phyloP scores from a whole-genome alignment of 2,797 vertebrate genomes.

The Oryzias sinensis region DNA sequence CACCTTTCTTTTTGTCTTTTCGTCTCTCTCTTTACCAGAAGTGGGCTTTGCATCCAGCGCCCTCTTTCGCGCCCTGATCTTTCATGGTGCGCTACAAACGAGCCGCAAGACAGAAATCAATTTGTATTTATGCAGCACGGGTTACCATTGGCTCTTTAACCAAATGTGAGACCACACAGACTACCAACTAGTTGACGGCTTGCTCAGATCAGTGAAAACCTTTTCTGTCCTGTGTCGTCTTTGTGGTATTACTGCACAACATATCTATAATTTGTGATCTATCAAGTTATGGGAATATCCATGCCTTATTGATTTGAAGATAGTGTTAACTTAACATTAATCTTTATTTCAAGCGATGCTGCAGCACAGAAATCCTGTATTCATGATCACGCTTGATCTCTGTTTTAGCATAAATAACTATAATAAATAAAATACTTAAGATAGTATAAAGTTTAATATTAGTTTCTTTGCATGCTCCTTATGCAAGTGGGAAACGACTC shows the following conservation, averaged over 20 bases:
- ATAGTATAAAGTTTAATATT: neutral
- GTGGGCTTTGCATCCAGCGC: no score
- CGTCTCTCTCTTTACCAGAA: constrained; percentile 41
- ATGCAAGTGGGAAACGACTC: constrained; percentile 21
- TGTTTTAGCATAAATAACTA: neutral
- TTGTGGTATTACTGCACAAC: neutral
- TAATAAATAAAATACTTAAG: neutral
- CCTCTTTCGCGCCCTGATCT: constrained; percentile 28
- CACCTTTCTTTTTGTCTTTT: constrained; percentile 64
- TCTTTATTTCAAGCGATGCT: no score
- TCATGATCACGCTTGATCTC: constrained; percentile 3
- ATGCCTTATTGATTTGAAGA: neutral
- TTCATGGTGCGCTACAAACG: constrained; percentile 48
- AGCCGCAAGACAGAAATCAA: constrained; percentile 46
- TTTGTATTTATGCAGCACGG: constrained; percentile 18
- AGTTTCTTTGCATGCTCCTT: neutral
- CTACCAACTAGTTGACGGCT: constrained; percentile 12
- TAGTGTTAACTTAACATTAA: no score
- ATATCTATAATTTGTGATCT: constrained; percentile 4
- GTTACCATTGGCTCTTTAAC: constrained; percentile 29
- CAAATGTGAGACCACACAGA: neutral
- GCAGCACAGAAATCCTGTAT: no score
- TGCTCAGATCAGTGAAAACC: constrained; percentile 19
- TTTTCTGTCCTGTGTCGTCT: constrained; percentile 6
- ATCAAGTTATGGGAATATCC: neutral